Base-by-base conservation (phyloP, 2,113 vertebrate genomes). In the Euleptes europaea region DNA sequence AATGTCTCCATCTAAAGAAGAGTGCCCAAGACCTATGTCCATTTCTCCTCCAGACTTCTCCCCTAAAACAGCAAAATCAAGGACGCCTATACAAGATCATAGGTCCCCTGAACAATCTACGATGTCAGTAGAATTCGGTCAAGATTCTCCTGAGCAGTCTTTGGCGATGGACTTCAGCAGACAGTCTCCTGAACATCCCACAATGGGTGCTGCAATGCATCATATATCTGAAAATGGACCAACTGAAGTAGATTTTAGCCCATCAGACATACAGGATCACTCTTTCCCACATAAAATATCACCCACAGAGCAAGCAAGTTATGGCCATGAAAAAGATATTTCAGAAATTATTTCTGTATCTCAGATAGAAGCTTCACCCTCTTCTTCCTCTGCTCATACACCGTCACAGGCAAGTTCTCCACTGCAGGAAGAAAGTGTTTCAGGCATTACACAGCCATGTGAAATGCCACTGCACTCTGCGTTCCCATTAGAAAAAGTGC, bases 41-140 rank as follows among this genome's bases (percentile, higher is more conserved):
- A 99, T 99, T 93, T 99, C 98, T 91, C 97, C 97, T 88, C 98
- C 98, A 89, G 98, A 99, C 87, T 97, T 97, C 88, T 99, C 98
- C 84, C 98, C 98, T 82, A 99, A 98, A 93, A 98, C 94, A 11
- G 90, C 97, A 74, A 99, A 98, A 93, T 96, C 95, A 86, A 96
- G 95, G 90, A 94, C 96, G 1, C 95, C 96, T 0, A 91, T 96
- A 57, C 97, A 97, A 17, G 97, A 98, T 84, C 94, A 96, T 63
- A 97, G 97, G 91, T 98, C 97, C 57, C 97, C 97, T 86, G 98
- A 99, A 86, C 98, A 97, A 72, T 98, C 98, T 63, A 96, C 97
- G 0, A 98, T 98, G 97, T 98, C 97, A 72, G 93, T 97, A 83
- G 98, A 98, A 80, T 97, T 97, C 91, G 97, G 97, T 63, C 98